Evolutionary conservation across 2,113 vertebrate genomes (phyloP).

Genomic region (Eleginops maclovinus): DNA sequence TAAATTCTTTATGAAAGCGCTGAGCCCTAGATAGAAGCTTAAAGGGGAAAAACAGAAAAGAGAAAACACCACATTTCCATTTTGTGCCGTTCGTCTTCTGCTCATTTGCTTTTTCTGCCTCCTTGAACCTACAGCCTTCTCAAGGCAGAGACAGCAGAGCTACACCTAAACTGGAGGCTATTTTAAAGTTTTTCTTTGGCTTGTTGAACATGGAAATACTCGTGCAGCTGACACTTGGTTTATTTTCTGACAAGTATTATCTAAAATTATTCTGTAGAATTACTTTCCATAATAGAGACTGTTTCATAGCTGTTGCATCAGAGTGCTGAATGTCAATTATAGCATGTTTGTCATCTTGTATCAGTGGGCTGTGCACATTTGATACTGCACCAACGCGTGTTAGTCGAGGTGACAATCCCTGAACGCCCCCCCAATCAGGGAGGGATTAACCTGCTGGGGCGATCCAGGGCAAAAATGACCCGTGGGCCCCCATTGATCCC

Average conservation of each 20-base stretch:
- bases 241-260: not conserved
- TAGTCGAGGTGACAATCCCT: conserved; percentile 38
- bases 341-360: conserved; percentile 34
- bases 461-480: conserved; percentile 7
- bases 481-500: not conserved
- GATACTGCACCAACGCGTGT: conserved; percentile 16
- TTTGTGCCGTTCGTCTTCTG: conserved; percentile 39
- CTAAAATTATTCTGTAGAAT: conserved; percentile 24
- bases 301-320: conserved; percentile 51
- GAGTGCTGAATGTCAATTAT: conserved; percentile 17
- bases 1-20: conserved; percentile 81
- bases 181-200: conserved; percentile 22
- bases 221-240: not conserved
- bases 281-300: not conserved
- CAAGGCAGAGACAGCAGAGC: not conserved
- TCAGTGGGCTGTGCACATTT: conserved; percentile 9
- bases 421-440: not conserved
- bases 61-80: conserved; percentile 62
- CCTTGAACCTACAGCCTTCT: conserved; percentile 35
- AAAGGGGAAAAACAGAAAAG: conserved; percentile 36
- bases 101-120: conserved; percentile 55
- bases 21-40: conserved; percentile 45
- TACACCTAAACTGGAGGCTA: conserved; percentile 13
- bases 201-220: conserved; percentile 19
- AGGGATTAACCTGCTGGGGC: not conserved